Evolutionary conservation across 2,113 vertebrate species (phyloP), one percentile per base, ranked within the genome.

Genomic region (Peromyscus californicus): DNA sequence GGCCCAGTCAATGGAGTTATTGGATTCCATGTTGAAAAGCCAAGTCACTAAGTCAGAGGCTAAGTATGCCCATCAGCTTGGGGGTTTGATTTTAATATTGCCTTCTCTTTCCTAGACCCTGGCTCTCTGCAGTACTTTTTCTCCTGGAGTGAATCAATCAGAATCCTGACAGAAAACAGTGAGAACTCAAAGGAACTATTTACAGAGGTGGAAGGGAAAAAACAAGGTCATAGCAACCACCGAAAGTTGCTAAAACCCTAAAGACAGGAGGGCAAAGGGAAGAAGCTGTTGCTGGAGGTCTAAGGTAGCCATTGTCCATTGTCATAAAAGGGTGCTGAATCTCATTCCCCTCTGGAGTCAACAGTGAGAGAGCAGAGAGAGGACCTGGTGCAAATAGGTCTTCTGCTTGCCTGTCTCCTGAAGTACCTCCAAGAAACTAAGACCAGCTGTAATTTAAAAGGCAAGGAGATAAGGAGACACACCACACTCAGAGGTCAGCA

Each of bases 121-220:
- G 63, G 33, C 83, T 89, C 61, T 72, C 45, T 42, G n/a, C 10
- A 9, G 8, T 31, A 61, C 17, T 48, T 61, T 65, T 51, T 45
- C 59, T 83, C 54, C 61, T 33, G 70, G 67, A 48, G 75, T 39
- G 65, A 89, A 89, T 89, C 70, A 72, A 36, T 63, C 63, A 90
- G 84, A 57, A 19, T 87, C 59, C 51, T 65, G 61, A 51, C 29
- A 86, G 93, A 42, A 96, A 87, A 48, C n/a, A 39, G 51, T 65
- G 5, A n/a, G 31, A 57, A 76, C 51, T 61, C 69, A 59, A 94
- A 96, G 11, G 63, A 72, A 69, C 63, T 90, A 19, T 54, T 80
- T 80, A 75, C 22, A n/a, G 59, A 93, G 33, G 12, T 26, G 36
- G 17, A 33, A 67, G 33, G 86, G 57, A 59, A 36, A 42, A 6